A percentile compares a stretch with the other conserved stretches of the same genome.
These are phyloP conservation scores for Metridium senile DNA, from an alignment of 92 coral and sea anemone genomes.

Conservation along the genomic window DNA sequence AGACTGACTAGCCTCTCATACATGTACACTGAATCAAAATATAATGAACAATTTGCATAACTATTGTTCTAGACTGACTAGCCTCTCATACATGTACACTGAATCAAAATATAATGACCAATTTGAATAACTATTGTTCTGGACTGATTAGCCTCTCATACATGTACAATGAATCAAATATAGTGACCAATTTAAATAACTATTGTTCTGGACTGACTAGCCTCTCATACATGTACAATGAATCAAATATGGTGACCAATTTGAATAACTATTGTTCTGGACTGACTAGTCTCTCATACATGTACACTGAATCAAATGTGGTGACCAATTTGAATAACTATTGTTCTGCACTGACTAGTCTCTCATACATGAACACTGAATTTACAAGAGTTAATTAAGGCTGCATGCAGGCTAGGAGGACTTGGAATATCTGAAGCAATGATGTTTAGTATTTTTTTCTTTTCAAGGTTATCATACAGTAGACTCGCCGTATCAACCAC, in stretches of 20 bases:
- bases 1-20: background rate
- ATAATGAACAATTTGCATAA: too few relatives aligned
- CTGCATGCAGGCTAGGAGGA: too few relatives aligned
- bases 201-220: background rate
- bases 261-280: too few relatives aligned
- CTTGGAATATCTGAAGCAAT: too few relatives aligned
- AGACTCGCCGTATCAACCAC: conserved; percentile 22
- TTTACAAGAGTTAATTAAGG: background rate
- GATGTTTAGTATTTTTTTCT: too few relatives aligned
- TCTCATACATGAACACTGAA: background rate
- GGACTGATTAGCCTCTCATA: background rate
- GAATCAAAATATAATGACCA: too few relatives aligned
- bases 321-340: too few relatives aligned
- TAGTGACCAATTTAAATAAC: too few relatives aligned
- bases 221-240: background rate
- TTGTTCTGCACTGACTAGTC: background rate
- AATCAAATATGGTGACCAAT: too few relatives aligned
- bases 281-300: background rate
- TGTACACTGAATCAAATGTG: background rate
- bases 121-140: too few relatives aligned
- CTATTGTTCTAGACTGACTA: background rate
- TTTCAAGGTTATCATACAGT: conserved; percentile 21
- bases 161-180: background rate
- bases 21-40: background rate
- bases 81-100: background rate